A percentile compares a stretch with the other conserved stretches of the same genome.
Conservation (phyloP, 2,888 invertebrate genomes). For the Achlya flavicornis region DNA sequence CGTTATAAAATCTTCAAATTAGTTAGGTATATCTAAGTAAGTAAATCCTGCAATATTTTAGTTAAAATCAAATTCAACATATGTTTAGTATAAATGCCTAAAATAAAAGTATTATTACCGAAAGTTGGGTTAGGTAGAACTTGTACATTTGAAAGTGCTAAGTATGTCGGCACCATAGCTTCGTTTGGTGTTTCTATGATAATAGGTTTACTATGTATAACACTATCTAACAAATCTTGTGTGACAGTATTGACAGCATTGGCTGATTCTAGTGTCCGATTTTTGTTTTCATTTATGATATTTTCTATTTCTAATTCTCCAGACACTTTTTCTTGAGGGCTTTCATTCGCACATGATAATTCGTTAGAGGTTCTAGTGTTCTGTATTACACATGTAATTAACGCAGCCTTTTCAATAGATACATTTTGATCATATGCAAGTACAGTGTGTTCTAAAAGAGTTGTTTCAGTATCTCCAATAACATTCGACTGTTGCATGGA, state of each 20-base stretch:
- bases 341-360: too few species aligned
- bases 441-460: too few species aligned
- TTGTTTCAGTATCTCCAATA: not conserved
- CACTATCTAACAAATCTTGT: not conserved
- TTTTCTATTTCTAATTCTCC: constrained; percentile 19
- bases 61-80: too few species aligned
- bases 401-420: not conserved
- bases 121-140: too few species aligned
- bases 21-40: too few species aligned
- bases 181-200: not conserved
- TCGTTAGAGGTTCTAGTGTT: too few species aligned
- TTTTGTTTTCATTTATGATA: not conserved
- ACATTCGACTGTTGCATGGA: not conserved
- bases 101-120: too few species aligned
- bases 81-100: too few species aligned
- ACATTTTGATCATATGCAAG: too few species aligned
- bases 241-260: not conserved
- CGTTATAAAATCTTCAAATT: too few species aligned
- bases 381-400: not conserved
- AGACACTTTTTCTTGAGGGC: constrained; percentile 16
- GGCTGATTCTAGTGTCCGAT: not conserved
- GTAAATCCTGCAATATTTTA: too few species aligned
- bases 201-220: not conserved
- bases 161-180: not conserved
- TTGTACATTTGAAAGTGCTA: too few species aligned